Evolutionary conservation across 2,113 vertebrate species (phyloP), one percentile per base, ranked within the genome.

Genomic region (Hippocampus mohnikei): DNA sequence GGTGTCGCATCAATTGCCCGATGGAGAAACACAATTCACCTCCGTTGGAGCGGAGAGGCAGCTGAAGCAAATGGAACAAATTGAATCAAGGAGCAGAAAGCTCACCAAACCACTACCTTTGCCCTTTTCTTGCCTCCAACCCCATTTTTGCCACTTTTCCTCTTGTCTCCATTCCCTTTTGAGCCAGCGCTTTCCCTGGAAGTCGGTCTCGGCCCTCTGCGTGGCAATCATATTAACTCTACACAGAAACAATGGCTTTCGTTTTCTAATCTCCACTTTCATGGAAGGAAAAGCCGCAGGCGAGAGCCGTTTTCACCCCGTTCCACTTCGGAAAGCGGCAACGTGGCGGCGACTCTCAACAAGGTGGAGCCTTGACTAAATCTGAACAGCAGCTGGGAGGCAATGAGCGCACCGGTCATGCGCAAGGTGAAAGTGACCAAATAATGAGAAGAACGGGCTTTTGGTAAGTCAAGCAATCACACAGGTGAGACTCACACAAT

Each of bases 41-140:
- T 91, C 82, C 81, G 85, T 75, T 72, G 76, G 76, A 89, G 84
- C 85, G 87, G 78, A 85, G 83, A 88, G 81, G 75, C 87, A 88
- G 79, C 87, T 74, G 84, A 84, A 78, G 81, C 80, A 80, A 88
- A 85, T 87, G 80, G 86, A 89, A 90, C 85, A 88, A 89, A 90
- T 78, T 86, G 79, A 91, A 90, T 90, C 81, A 87, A 87, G 80
- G 56, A 40, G 83, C 85, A 88, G 81, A 90, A 82, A 40, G 72
- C 78, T 80, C 63, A 67, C 65, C 85, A 82, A 88, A 84, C 80
- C 79, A 80, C 84, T 86, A 83, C 64, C 29, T 5, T 20, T 63
- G 62, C 42, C 33, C 59, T 21, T 71, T 40, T 42, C 74, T 74
- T 56, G n/a, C 52, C 62, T 72, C 46, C 70, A 55, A 67, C 71